Percentiles rank a stretch among this genome's conserved stretches.
Evolutionary conservation across 37 sponge, comb jelly and placozoan species (phyloP).

Genomic region (Halichondria panicea): DNA sequence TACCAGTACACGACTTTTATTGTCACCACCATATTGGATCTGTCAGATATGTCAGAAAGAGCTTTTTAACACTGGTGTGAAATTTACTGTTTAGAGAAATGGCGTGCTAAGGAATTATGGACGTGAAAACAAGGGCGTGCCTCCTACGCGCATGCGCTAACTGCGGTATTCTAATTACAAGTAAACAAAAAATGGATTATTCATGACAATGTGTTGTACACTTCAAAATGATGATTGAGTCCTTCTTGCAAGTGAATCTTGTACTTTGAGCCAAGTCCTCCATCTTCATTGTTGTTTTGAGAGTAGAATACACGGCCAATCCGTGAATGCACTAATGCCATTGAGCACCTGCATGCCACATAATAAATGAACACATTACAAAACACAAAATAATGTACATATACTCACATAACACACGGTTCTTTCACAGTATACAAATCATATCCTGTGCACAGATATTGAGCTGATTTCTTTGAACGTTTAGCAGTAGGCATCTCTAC

Average conservation of each 20-base stretch:
- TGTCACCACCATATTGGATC: not conserved
- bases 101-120: too few relatives aligned
- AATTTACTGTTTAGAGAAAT: too few relatives aligned
- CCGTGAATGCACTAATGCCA: slow-evolving; percentile 97
- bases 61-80: not conserved
- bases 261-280: slow-evolving; percentile 74
- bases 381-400: not conserved
- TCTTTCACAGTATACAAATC: slow-evolving; percentile 84
- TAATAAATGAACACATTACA: not conserved
- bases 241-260: slow-evolving; percentile 78
- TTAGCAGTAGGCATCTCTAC: slow-evolving; percentile 35
- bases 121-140: too few relatives aligned
- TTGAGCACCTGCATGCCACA: slow-evolving; percentile 77
- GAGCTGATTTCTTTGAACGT: slow-evolving; percentile 14
- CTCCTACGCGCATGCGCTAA: too few relatives aligned
- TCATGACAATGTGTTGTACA: slow-evolving; percentile 62
- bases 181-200: too few relatives aligned
- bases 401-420: slow-evolving; percentile 94
- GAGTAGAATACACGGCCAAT: slow-evolving; percentile 87
- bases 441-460: slow-evolving; percentile 93
- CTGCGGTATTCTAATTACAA: too few relatives aligned
- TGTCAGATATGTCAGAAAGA: not conserved
- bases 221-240: slow-evolving; percentile 97
- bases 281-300: slow-evolving; percentile 23
- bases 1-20: slow-evolving; percentile 15